Base-by-base conservation (phyloP, 2,113 vertebrate species). In the Actinemys pallida region DNA sequence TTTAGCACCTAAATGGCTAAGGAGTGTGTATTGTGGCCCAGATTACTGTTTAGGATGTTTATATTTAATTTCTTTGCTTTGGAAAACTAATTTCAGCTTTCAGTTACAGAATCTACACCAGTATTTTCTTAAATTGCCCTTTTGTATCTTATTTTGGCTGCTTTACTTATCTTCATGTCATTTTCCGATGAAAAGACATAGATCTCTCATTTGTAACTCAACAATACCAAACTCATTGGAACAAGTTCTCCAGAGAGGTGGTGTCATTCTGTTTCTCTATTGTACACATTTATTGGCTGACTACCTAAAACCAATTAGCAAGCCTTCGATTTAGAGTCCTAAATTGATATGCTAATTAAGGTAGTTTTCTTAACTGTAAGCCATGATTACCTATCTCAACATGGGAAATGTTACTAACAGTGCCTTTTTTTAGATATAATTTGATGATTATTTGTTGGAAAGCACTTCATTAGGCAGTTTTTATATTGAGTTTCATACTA, bases 401-500 rank as follows among this genome's bases (percentile, higher is more conserved):
- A 53, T 86, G 96, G 95, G 92, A 91, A 86, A 88, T 76, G 92
- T 96, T 83, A 57, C 7, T 96, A 96, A 96, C 94, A 87, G 42
- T 91, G 94, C 92, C 94, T 96, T 93, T 94, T 69, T 94, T 85
- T 3, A 90, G 90, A 90, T 97, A 96, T 95, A 95, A 95, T 96
- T 97, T 95, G 95, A 97, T 97, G 95, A 87, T 95, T 86, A 94
- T 90, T 83, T 93, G 90, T 83, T 93, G 93, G 94, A 94, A 95
- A 93, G 93, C 93, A 91, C 90, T 92, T 92, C 42, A 27, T 78
- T 31, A 72, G 31, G 10, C 42, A 78, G 75, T 47, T 78, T 65
- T 47, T 78, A 16, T 78, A 16, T 16, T 27, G 24, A 13, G 24
- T 13, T 78, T 47, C 25, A 16, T 47, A 27, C 45, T 78, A 47